Evolutionary conservation across 1,140 invertebrate species (phyloP), one percentile per base, ranked within the genome.

Genomic region (Cylas formicarius): DNA sequence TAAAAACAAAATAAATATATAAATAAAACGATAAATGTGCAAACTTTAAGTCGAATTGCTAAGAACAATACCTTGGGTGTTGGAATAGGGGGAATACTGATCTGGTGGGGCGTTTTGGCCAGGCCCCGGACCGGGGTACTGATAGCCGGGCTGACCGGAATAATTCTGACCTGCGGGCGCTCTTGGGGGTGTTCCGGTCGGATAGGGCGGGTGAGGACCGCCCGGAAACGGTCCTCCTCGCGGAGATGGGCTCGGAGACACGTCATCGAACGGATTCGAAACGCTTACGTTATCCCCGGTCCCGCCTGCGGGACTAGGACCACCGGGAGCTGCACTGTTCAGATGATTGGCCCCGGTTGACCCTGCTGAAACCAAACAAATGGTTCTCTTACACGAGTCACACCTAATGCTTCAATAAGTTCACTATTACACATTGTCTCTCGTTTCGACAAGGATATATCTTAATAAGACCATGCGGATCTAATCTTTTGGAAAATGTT

Each of bases 231-330:
- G 57, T 29, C 61, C 58, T 22, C 61, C 61, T 36, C 61, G 49
- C 46, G 61, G 60, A 44, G 62, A 56, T 52, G 67, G 68, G 57
- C 71, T 75, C 54, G 77, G 72, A 58, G 75, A 70, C 47, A 69
- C 72, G 74, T 85, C 82, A 68, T 86, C 83, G 73, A 86, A 86
- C 49, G 82, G 83, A 74, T 85, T 86, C 62, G 80, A 84, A 61
- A 83, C 78, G 72, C 75, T 83, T 60, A 85, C 76, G 38, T 57
- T 82, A 73, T 83, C 77, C 68, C 72, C 72, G 67, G 69, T 62
- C 57, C 63, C 68, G 51, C 63, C 62, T 44, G 61, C 61, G 51
- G 65, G 60, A 43, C 57, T 62, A n/a, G 59, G 58, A 43, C 60
- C 57, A 16, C 57, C 54, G 45, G 62, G 50, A 59, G 65, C 58